phyloP scores from a whole-genome alignment of 2,888 invertebrate species.

The Leucozona laternaria region DNA sequence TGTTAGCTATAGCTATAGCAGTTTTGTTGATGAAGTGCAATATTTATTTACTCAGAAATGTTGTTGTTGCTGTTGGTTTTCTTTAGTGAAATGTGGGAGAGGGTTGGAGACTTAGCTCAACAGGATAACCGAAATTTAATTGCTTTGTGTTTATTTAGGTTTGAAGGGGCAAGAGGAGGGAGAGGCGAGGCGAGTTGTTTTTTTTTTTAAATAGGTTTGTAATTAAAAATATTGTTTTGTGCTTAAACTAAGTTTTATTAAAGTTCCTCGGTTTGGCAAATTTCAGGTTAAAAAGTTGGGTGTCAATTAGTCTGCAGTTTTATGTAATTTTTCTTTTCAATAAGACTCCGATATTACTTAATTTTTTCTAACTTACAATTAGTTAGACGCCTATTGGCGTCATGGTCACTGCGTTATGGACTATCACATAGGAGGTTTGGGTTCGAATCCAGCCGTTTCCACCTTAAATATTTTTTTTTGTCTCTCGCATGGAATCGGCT shows the following conservation, averaged over 20 bases:
- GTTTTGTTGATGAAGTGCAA: slow-evolving; percentile 45
- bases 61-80: slow-evolving; percentile 2
- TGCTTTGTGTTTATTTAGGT: slow-evolving; percentile 34
- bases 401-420: too few relatives aligned
- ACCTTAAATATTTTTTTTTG: too few relatives aligned
- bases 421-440: too few relatives aligned
- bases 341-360: too few relatives aligned
- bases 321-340: not conserved
- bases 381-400: too few relatives aligned
- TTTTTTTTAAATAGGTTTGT: not conserved
- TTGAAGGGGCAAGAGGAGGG: not conserved
- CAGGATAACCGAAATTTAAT: slow-evolving; percentile 35
- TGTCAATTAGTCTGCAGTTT: not conserved
- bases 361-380: too few relatives aligned
- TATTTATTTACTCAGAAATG: slow-evolving; percentile 28
- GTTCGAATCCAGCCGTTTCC: too few relatives aligned
- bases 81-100: not conserved
- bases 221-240: not conserved
- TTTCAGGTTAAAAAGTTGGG: not conserved
- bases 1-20: slow-evolving; percentile 1
- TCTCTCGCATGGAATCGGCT: too few relatives aligned
- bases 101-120: not conserved
- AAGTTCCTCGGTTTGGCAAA: not conserved
- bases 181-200: too few relatives aligned
- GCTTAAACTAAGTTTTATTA: not conserved